phyloP scores from a whole-genome alignment of 2,797 vertebrate species.

The Clarias fuscus region DNA sequence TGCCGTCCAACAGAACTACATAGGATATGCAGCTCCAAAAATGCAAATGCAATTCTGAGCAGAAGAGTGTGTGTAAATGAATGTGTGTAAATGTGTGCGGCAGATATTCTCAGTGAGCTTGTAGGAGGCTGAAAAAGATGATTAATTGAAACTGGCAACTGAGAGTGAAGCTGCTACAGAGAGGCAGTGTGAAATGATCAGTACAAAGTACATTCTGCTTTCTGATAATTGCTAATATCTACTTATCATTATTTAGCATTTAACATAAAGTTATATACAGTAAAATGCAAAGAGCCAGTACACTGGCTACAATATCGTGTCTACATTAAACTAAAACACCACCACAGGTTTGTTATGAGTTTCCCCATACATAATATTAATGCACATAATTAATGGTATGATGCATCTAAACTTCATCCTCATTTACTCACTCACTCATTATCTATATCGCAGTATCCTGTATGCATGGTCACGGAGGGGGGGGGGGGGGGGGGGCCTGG shows the following conservation, averaged over 20 bases:
- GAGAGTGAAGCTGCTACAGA: conserved; percentile 28
- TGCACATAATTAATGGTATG: neutral
- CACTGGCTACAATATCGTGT: neutral
- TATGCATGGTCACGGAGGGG: too few relatives aligned
- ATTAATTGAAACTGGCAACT: conserved; percentile 44
- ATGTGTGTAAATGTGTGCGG: conserved; percentile 1
- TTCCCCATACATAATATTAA: neutral
- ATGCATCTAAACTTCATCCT: neutral
- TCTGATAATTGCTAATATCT: conserved; percentile 11
- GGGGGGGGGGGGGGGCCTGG: too few relatives aligned
- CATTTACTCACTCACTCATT: too few relatives aligned
- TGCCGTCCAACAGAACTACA: conserved; percentile 11
- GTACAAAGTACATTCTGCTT: conserved; percentile 33
- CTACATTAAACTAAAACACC: neutral
- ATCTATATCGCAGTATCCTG: too few relatives aligned
- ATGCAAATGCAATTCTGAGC: conserved; percentile 18
- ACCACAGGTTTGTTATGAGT: neutral
- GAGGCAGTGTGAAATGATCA: conserved; percentile 37
- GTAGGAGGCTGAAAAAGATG: conserved; percentile 53
- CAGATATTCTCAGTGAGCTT: conserved; percentile 48
- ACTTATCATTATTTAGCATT: neutral
- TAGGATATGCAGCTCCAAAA: conserved; percentile 32
- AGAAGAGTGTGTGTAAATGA: conserved; percentile 15
- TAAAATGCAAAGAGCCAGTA: neutral
- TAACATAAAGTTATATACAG: neutral